Evolutionary conservation across 2,113 vertebrate genomes (phyloP).

Genomic region (Mandrillus leucophaeus): DNA sequence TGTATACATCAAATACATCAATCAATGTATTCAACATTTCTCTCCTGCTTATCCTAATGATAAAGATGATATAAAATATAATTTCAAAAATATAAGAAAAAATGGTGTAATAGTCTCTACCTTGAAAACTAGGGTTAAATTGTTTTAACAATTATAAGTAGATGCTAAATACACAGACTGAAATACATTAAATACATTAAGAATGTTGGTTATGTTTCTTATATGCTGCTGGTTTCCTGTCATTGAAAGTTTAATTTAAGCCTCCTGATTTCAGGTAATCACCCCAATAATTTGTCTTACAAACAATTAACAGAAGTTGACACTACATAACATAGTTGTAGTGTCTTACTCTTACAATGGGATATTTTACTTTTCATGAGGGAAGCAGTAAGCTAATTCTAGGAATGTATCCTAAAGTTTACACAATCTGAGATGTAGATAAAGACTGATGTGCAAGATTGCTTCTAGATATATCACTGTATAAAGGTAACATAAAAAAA

Average conservation of each 20-base stretch:
- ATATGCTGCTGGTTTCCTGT: not conserved
- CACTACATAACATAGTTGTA: not conserved
- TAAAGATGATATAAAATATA: not conserved
- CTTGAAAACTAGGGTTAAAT: not conserved
- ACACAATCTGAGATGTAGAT: not conserved
- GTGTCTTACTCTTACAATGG: not conserved
- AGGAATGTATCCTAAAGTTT: not conserved
- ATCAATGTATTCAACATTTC: not conserved
- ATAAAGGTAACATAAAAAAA: not conserved
- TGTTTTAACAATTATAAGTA: not conserved
- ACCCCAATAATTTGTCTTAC: not conserved
- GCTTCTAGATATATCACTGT: not conserved
- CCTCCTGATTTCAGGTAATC: not conserved
- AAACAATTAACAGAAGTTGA: not conserved
- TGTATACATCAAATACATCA: not conserved
- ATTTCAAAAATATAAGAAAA: not conserved
- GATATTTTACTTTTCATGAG: not conserved
- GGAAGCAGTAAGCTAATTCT: not conserved
- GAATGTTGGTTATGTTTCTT: not conserved
- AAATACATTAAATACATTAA: not conserved
- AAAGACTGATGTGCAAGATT: not conserved
- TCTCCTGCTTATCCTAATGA: not conserved
- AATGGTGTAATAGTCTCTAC: not conserved
- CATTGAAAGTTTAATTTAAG: not conserved
- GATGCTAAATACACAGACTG: not conserved